Conservation (phyloP, 2,888 invertebrate species). For the Campopleginae sp. region DNA sequence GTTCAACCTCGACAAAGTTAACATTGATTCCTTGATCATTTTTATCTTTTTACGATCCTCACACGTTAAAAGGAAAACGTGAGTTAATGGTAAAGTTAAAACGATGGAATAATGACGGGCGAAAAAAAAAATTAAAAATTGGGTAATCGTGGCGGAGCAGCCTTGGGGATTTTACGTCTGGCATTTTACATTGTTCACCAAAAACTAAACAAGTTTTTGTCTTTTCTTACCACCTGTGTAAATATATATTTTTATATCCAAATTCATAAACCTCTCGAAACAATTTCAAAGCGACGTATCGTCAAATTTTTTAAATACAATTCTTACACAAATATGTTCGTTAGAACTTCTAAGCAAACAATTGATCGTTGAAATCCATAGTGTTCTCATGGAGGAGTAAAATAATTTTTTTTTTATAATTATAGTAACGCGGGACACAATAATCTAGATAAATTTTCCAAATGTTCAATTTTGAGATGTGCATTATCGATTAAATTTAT, state of each 20-base stretch:
- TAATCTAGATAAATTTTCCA: background rate
- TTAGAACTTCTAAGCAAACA: background rate
- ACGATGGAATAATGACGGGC: background rate
- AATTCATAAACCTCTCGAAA: constrained; percentile 15
- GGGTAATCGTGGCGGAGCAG: constrained; percentile 61
- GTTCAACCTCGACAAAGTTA: constrained; percentile 43
- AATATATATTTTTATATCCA: constrained; percentile 17
- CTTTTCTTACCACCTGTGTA: background rate
- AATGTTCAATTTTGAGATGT: background rate
- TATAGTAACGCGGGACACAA: background rate
- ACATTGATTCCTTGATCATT: constrained; percentile 18
- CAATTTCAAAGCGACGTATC: constrained; percentile 1
- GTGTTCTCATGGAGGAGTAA: background rate
- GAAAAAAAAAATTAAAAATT: background rate
- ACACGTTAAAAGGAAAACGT: constrained; percentile 19
- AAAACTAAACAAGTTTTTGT: constrained; percentile 55
- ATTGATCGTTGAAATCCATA: background rate
- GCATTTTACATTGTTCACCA: constrained; percentile 68
- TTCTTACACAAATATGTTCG: constrained; percentile 10
- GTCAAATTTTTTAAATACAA: constrained; percentile 19
- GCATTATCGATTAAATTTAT: background rate
- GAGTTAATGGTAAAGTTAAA: background rate
- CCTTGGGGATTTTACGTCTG: constrained; percentile 67
- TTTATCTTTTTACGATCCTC: constrained; percentile 20
- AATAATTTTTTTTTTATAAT: background rate